Evolutionary conservation across 1,140 invertebrate genomes (phyloP).

Genomic region (Calephelis nemesis): DNA sequence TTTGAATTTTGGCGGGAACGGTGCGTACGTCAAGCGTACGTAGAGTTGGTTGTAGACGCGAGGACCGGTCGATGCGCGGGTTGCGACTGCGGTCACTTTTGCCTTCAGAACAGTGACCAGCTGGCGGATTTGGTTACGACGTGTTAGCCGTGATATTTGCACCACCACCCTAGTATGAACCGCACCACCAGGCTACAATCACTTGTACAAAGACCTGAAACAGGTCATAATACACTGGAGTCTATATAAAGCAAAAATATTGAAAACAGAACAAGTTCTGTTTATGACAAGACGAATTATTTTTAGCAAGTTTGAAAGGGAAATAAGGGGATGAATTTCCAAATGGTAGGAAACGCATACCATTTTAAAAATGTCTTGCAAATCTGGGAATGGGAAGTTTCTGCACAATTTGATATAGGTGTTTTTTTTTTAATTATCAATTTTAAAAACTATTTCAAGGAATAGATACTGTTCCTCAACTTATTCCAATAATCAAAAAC

Average conservation of each 20-base stretch:
- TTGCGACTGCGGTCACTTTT: conserved; percentile 64
- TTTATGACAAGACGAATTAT: no score
- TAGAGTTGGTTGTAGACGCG: conserved; percentile 48
- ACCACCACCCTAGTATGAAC: conserved; percentile 44
- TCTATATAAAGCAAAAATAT: conserved; percentile 10
- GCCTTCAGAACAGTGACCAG: conserved; percentile 59
- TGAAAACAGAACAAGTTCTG: conserved; percentile 25
- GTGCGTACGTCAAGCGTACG: conserved; percentile 66
- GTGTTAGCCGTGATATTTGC: conserved; percentile 62
- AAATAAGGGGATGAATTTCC: no score
- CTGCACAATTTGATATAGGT: no score
- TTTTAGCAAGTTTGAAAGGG: no score
- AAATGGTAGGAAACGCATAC: no score
- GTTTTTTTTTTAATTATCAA: no score
- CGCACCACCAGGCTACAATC: conserved; percentile 26
- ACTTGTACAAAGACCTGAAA: conserved; percentile 22
- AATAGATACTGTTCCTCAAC: no score
- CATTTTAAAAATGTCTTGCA: no score
- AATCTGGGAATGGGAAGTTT: no score
- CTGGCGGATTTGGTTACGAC: conserved; percentile 55
- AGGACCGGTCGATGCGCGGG: conserved; percentile 63
- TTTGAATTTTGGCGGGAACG: conserved; percentile 70
- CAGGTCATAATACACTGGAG: conserved; percentile 32
- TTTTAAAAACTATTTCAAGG: no score
- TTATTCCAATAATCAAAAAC: no score